phyloP scores from a whole-genome alignment of 2,797 vertebrate genomes.

The Centropyge bicolor region DNA sequence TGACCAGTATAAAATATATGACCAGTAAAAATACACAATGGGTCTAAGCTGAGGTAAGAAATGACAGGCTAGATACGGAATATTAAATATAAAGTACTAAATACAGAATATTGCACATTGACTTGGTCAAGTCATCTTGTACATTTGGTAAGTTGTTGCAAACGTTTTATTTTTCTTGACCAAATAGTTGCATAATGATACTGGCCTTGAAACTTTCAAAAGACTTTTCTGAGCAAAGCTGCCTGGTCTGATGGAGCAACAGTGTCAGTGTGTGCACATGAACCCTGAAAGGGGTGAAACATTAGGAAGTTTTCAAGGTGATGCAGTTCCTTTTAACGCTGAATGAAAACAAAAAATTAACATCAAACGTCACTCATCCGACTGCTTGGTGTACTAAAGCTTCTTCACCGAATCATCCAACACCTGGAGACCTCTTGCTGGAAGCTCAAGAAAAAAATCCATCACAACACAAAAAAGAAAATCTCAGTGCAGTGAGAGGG shows the following conservation, averaged over 20 bases:
- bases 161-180: not conserved
- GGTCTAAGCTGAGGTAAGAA: too few relatives aligned
- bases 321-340: not conserved
- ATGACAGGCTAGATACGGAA: too few relatives aligned
- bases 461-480: slow-evolving; percentile 10
- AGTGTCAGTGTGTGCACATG: not conserved
- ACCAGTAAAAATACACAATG: too few relatives aligned
- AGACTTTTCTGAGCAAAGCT: slow-evolving; percentile 12
- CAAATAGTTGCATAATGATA: not conserved
- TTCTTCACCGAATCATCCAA: slow-evolving; percentile 5
- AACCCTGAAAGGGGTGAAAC: slow-evolving; percentile 1
- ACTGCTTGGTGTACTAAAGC: not conserved
- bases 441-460: slow-evolving; percentile 10
- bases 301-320: slow-evolving; percentile 2
- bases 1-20: too few relatives aligned
- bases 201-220: slow-evolving; percentile 14
- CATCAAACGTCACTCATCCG: slow-evolving; percentile 3
- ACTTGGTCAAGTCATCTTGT: too few relatives aligned
- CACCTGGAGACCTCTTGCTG: slow-evolving; percentile 5
- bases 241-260: not conserved
- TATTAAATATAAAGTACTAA: too few relatives aligned
- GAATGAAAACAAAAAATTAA: not conserved
- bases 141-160: not conserved
- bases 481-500: slow-evolving; percentile 19
- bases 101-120: too few relatives aligned